Conservation (phyloP, 2,888 invertebrate species). For the Rotaria magnacalcarata region DNA sequence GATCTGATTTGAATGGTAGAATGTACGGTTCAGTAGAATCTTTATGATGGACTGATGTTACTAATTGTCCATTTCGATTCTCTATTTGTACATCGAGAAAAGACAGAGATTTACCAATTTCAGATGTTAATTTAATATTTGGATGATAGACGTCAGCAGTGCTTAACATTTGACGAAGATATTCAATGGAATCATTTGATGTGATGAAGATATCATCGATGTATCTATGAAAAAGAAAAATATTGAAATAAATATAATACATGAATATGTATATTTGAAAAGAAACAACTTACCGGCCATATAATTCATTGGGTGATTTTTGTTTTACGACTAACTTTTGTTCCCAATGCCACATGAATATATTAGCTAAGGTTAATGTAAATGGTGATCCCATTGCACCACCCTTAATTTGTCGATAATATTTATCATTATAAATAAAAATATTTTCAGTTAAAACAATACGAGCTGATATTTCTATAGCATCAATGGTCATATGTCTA, state of each 20-base stretch:
- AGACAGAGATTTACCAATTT: too few species aligned
- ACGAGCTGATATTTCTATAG: neutral
- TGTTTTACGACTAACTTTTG: neutral
- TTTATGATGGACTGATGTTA: too few species aligned
- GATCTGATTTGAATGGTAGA: too few species aligned
- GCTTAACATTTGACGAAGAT: too few species aligned
- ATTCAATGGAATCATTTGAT: too few species aligned
- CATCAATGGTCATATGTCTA: neutral
- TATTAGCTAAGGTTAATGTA: neutral
- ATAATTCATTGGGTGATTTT: neutral
- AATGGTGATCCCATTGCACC: neutral
- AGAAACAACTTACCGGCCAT: neutral
- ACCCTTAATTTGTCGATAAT: neutral
- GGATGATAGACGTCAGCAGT: too few species aligned
- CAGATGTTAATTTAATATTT: too few species aligned
- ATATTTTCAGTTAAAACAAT: neutral
- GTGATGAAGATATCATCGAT: too few species aligned
- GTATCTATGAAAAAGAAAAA: neutral
- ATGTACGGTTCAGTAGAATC: too few species aligned
- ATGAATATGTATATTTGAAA: too few species aligned
- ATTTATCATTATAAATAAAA: neutral
- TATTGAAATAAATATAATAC: neutral
- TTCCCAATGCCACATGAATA: slow-evolving; percentile 15
- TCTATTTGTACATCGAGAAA: too few species aligned
- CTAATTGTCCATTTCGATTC: too few species aligned